phyloP scores from a whole-genome alignment of 1,140 invertebrate species.

The Metopolophium dirhodum region DNA sequence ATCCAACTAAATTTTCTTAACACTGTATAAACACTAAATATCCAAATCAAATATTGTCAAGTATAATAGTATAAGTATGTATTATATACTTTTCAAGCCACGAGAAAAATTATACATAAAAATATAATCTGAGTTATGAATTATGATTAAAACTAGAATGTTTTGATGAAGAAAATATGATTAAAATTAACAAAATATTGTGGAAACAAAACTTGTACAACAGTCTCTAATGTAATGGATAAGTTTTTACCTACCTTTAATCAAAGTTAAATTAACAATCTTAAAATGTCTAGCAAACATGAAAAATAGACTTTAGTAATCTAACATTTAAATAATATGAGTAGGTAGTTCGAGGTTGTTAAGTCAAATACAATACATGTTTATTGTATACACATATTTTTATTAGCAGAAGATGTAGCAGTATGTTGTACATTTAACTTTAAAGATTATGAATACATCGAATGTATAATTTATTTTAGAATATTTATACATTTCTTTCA shows the following conservation, averaged over 20 bases:
- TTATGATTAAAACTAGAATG: neutral
- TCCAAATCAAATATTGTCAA: neutral
- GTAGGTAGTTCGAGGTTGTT: neutral
- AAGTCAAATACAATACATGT: neutral
- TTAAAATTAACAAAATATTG: conserved; percentile 12
- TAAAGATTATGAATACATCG: no score
- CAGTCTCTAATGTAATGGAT: neutral
- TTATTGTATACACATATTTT: neutral
- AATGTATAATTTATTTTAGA: no score
- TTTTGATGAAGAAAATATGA: neutral
- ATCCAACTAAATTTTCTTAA: neutral
- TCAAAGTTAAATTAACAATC: neutral
- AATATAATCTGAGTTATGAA: neutral
- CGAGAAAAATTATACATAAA: neutral
- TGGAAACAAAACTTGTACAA: neutral
- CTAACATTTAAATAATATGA: neutral
- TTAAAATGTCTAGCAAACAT: neutral
- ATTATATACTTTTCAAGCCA: neutral
- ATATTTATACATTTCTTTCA: no score
- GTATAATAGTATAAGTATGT: neutral
- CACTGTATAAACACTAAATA: neutral
- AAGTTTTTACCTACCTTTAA: neutral
- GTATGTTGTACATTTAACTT: neutral
- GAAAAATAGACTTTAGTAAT: neutral
- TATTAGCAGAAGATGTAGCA: neutral